Percentiles rank a stretch among this genome's conserved stretches.
Conservation (phyloP, 2,113 vertebrate species). For the Ophthalmolycus amberensis region DNA sequence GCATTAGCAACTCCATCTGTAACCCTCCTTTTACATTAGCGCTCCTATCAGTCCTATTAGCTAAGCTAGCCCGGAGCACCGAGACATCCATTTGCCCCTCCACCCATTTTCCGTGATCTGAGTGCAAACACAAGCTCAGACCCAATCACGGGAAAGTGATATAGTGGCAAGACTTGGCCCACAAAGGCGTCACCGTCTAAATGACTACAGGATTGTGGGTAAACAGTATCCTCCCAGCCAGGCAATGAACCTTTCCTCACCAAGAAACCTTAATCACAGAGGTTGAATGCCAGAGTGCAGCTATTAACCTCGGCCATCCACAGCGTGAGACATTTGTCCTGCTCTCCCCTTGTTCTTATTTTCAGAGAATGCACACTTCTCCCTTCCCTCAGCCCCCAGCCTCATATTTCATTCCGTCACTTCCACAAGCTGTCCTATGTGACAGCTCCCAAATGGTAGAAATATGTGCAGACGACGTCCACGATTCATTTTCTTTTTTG, state of each 20-base stretch:
- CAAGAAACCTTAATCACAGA: conserved; percentile 31
- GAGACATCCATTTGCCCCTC: not conserved
- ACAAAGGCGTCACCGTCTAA: conserved; percentile 25
- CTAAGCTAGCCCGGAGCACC: not conserved
- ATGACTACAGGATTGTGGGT: conserved; percentile 41
- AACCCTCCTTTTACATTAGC: conserved; percentile 46
- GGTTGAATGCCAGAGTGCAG: conserved; percentile 11
- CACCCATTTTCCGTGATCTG: conserved; percentile 28
- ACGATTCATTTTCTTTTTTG: conserved; percentile 39
- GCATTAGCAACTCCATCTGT: conserved; percentile 63
- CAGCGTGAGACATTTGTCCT: not conserved
- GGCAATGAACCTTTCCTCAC: conserved; percentile 12
- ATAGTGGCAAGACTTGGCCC: conserved; percentile 17
- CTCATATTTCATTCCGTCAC: conserved; percentile 34
- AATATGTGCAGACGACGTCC: conserved; percentile 35
- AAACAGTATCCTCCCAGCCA: conserved; percentile 40
- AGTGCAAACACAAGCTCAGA: conserved; percentile 32
- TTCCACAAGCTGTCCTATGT: conserved; percentile 11
- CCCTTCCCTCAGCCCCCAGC: conserved; percentile 3
- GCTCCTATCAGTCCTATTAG: conserved; percentile 20
- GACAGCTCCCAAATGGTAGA: conserved; percentile 50
- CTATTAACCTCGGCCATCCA: conserved; percentile 39
- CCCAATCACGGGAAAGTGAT: conserved; percentile 20
- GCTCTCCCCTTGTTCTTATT: not conserved
- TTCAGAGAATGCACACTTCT: conserved; percentile 9